Evolutionary conservation across 2,797 vertebrate species (phyloP).

Genomic region (Acanthopagrus latus): DNA sequence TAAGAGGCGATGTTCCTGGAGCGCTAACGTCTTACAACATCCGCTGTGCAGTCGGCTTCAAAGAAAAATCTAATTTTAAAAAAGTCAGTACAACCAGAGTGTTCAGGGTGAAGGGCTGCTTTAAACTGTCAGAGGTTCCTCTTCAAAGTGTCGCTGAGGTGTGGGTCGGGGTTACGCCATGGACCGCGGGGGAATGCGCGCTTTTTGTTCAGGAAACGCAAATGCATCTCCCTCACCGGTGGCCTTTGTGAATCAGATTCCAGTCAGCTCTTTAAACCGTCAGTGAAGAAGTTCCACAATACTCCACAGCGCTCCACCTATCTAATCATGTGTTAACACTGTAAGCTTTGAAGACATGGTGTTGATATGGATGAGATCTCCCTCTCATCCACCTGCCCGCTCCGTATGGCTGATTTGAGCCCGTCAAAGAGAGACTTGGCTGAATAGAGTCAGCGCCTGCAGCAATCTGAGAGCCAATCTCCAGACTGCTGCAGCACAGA

Average conservation of each 20-base stretch:
- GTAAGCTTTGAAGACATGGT: slow-evolving; percentile 48
- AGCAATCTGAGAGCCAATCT: slow-evolving; percentile 74
- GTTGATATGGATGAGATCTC: slow-evolving; percentile 56
- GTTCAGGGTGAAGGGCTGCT: slow-evolving; percentile 14
- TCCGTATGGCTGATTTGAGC: slow-evolving; percentile 52
- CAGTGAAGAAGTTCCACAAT: slow-evolving; percentile 11
- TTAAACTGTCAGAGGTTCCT: slow-evolving; percentile 30
- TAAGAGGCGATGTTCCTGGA: neutral
- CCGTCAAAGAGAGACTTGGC: slow-evolving; percentile 53
- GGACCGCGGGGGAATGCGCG: slow-evolving; percentile 13
- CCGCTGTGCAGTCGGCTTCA: slow-evolving; percentile 37
- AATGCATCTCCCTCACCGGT: slow-evolving; percentile 11
- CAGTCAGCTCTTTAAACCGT: slow-evolving; percentile 13
- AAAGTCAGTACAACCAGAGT: slow-evolving; percentile 32
- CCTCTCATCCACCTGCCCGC: slow-evolving; percentile 58
- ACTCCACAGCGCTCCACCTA: slow-evolving; percentile 14
- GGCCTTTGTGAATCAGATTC: slow-evolving; percentile 14
- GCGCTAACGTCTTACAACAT: slow-evolving; percentile 11
- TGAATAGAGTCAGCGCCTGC: slow-evolving; percentile 66
- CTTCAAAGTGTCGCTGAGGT: slow-evolving; percentile 35
- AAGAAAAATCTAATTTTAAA: slow-evolving; percentile 56
- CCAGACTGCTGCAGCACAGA: slow-evolving; percentile 60
- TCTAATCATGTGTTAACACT: slow-evolving; percentile 48
- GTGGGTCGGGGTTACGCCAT: slow-evolving; percentile 21
- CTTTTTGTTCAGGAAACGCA: slow-evolving; percentile 2